These are phyloP conservation scores for Zoanthus sansibaricus DNA, from an alignment of 92 coral and sea anemone genomes.

Conservation along the genomic window DNA sequence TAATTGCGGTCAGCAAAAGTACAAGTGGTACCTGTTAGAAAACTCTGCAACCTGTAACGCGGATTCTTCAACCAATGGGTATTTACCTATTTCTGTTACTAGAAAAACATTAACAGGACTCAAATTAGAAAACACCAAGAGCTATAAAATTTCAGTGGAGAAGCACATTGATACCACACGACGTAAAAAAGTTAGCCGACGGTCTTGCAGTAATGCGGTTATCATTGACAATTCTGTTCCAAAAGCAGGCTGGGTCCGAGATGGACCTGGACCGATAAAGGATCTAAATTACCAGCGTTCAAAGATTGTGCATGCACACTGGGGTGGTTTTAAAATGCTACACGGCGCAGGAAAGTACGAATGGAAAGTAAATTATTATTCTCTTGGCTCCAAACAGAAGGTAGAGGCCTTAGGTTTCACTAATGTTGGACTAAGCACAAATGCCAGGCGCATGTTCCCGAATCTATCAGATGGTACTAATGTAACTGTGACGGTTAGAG, in stretches of 20 bases:
- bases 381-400: constrained; percentile 51
- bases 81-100: neutral
- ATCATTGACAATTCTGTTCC: constrained; percentile 89
- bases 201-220: constrained; percentile 70
- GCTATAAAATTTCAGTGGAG: constrained; percentile 88
- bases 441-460: constrained; percentile 68
- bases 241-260: constrained; percentile 90
- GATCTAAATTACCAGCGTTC: constrained; percentile 88
- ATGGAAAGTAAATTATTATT: constrained; percentile 79
- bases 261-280: constrained; percentile 74
- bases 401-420: constrained; percentile 65
- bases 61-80: constrained; percentile 2
- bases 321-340: constrained; percentile 92
- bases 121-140: constrained; percentile 58
- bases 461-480: constrained; percentile 46
- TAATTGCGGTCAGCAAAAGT: constrained; percentile 76
- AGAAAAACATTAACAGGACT: constrained; percentile 63
- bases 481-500: constrained; percentile 69
- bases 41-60: constrained; percentile 2
- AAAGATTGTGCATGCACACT: constrained; percentile 79
- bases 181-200: constrained; percentile 65
- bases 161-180: constrained; percentile 69
- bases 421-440: constrained; percentile 67
- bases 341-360: constrained; percentile 84
- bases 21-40: constrained; percentile 80